A percentile compares a stretch with the other conserved stretches of the same genome.
phyloP scores from a whole-genome alignment of 2,113 vertebrate genomes.

The Salvator merianae region DNA sequence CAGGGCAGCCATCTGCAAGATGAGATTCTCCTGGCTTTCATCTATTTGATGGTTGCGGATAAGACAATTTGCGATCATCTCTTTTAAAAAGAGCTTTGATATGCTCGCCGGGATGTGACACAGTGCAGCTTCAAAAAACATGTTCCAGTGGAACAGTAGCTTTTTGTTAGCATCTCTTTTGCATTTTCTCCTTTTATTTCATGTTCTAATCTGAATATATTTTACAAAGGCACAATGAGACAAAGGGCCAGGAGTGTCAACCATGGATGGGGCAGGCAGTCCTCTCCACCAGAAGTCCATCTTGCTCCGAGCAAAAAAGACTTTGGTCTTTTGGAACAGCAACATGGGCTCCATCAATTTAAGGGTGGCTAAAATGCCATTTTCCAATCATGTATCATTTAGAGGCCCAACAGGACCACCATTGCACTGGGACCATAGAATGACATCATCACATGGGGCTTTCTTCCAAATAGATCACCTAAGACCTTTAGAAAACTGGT shows the following conservation, averaged over 20 bases:
- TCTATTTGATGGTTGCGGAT: slow-evolving; percentile 24
- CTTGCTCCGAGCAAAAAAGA: background rate
- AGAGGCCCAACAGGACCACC: too few relatives aligned
- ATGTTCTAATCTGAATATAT: background rate
- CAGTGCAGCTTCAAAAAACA: slow-evolving; percentile 5
- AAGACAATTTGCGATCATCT: slow-evolving; percentile 6
- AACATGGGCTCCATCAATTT: background rate
- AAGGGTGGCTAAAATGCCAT: background rate
- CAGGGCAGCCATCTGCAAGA: background rate
- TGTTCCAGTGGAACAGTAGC: background rate
- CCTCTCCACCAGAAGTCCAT: accelerated
- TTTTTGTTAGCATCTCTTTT: slow-evolving; percentile 10
- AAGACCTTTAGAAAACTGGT: too few relatives aligned
- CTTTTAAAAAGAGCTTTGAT: background rate
- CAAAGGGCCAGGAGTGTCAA: background rate
- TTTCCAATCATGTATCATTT: too few relatives aligned
- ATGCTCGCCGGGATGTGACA: background rate
- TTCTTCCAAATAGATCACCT: too few relatives aligned
- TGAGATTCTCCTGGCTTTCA: slow-evolving; percentile 21
- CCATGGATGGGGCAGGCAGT: background rate
- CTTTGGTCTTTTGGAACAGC: background rate
- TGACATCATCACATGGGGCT: too few relatives aligned
- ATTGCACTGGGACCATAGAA: too few relatives aligned
- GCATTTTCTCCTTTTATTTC: slow-evolving; percentile 5
- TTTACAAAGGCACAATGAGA: background rate